phyloP scores from a whole-genome alignment of 2,113 vertebrate genomes.

The Martes martes region DNA sequence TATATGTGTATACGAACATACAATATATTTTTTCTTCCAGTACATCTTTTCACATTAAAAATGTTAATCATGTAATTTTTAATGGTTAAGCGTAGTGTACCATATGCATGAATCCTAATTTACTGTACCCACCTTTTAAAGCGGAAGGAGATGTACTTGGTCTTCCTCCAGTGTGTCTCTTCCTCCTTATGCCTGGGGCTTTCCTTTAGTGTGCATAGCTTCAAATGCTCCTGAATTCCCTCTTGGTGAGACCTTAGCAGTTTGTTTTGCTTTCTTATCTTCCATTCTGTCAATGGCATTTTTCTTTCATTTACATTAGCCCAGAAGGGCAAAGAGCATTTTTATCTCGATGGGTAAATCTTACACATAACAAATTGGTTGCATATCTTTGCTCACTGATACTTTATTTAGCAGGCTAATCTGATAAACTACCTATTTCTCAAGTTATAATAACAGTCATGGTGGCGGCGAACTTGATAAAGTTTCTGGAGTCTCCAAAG shows the following conservation, averaged over 20 bases:
- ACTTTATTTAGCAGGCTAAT: slow-evolving; percentile 59
- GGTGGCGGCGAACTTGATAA: slow-evolving; percentile 46
- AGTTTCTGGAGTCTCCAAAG: slow-evolving; percentile 34
- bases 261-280: slow-evolving; percentile 52
- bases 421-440: slow-evolving; percentile 66
- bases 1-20: neutral
- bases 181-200: neutral
- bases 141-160: neutral
- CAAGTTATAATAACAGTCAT: slow-evolving; percentile 56
- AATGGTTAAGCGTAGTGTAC: neutral
- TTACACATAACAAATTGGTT: slow-evolving; percentile 64
- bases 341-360: slow-evolving; percentile 52
- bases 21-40: neutral
- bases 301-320: slow-evolving; percentile 40
- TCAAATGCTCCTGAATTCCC: neutral
- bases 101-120: neutral
- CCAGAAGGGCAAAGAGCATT: slow-evolving; percentile 39
- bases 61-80: neutral
- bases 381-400: slow-evolving; percentile 44
- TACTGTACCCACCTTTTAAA: neutral
- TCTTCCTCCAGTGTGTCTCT: neutral
- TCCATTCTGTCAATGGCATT: slow-evolving; percentile 18
- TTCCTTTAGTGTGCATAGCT: neutral
- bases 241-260: neutral
- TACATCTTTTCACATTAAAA: neutral